A percentile compares a stretch with the other conserved stretches of the same genome.
phyloP scores from a whole-genome alignment of 2,797 vertebrate genomes.

The Remorina albescens region DNA sequence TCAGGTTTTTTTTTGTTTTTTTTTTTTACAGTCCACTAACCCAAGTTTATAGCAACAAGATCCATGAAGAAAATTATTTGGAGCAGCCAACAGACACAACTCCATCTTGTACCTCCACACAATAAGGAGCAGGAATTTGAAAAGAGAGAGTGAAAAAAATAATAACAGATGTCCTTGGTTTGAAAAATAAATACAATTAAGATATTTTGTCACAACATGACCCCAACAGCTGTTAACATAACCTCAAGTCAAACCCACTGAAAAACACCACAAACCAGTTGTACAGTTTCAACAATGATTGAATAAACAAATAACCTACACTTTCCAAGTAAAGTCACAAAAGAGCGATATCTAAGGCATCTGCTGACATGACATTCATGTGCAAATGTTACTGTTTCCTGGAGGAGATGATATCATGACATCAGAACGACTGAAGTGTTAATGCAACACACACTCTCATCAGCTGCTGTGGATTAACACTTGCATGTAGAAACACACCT shows the following conservation, averaged over 20 bases:
- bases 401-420: neutral
- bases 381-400: slow-evolving; percentile 42
- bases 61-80: neutral
- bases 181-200: neutral
- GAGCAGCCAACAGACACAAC: neutral
- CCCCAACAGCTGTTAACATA: slow-evolving; percentile 22
- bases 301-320: neutral
- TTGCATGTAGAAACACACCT: neutral
- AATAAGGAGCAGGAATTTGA: slow-evolving; percentile 12
- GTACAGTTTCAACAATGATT: slow-evolving; percentile 29
- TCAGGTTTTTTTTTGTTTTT: neutral
- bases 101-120: slow-evolving; percentile 10
- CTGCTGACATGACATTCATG: slow-evolving; percentile 47
- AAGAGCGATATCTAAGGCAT: slow-evolving; percentile 57
- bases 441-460: slow-evolving; percentile 37
- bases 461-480: slow-evolving; percentile 30
- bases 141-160: neutral
- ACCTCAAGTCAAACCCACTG: slow-evolving; percentile 8
- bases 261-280: slow-evolving; percentile 5
- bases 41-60: neutral
- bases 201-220: neutral
- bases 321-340: slow-evolving; percentile 7
- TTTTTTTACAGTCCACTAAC: neutral
- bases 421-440: slow-evolving; percentile 40
- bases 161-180: slow-evolving; percentile 3